Evolutionary conservation across 2,888 invertebrate genomes (phyloP), one percentile per base, ranked within the genome.

Genomic region (Deroplatys truncata): DNA sequence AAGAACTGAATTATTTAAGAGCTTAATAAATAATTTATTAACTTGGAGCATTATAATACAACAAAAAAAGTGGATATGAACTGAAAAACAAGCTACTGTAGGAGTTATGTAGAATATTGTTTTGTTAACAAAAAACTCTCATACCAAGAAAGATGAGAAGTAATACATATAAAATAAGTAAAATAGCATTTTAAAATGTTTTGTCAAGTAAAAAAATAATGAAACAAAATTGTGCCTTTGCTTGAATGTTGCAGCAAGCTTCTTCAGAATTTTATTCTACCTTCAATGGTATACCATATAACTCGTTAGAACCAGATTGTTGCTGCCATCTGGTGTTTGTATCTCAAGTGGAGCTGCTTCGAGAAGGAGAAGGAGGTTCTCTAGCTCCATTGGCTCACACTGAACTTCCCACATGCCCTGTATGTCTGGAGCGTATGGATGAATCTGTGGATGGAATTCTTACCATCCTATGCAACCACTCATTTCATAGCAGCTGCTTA

Each of bases 391-490:
- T 89, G 84, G 97, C 97, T 0, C 98, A 98, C 92, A 98, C 98
- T 0, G 99, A 99, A 93, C 94, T 99, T 90, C 99, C 99, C 25
- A 98, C 98, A 8, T 99, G 99, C 93, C 98, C 99, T 3, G 99
- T 99, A 20, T 99, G 99, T 93, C 93, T 99, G 89, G 99, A 99
- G 94, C 96, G 99, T 90, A 98, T 98, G 99, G 99, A 99, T 93
- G 99, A 99, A 94, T 98, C 98, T 92, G 98, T 99, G 20, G 98
- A 99, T 93, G 99, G 99, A 20, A 98, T 99, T 91, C 94, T 99
- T 91, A 99, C 99, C 49, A 99, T 99, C 92, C 95, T 99, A 90
- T 99, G 99, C 93, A 99, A 99, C 94, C 99, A 99, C 94, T 97
- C 98, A 2, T 99, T 99, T 94, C 99, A 99, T 94, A 97, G 98